A percentile compares a stretch with the other conserved stretches of the same genome.
Evolutionary conservation across 2,113 vertebrate species (phyloP).

Genomic region (Atrichornis clamosus): DNA sequence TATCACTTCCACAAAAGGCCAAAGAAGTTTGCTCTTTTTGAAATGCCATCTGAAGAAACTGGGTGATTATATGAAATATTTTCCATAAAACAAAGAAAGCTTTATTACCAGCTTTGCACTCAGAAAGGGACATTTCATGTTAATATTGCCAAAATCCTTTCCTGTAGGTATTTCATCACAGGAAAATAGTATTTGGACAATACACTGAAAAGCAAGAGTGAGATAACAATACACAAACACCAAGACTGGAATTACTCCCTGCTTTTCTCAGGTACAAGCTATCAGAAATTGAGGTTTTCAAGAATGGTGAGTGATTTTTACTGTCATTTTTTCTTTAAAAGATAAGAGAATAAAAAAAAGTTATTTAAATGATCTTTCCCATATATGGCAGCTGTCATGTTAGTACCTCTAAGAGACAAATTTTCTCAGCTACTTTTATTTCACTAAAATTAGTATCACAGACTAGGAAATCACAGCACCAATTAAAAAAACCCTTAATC

Average conservation of each 20-base stretch:
- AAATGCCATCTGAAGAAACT: slow-evolving; percentile 57
- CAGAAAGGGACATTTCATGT: slow-evolving; percentile 21
- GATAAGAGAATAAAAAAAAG: background rate
- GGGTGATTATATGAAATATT: slow-evolving; percentile 41
- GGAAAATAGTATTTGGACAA: slow-evolving; percentile 35
- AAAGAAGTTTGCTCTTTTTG: slow-evolving; percentile 7
- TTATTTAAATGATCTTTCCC: background rate
- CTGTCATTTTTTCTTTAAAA: background rate
- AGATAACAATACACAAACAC: background rate
- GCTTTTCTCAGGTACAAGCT: background rate
- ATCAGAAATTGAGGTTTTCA: slow-evolving; percentile 23
- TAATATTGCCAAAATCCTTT: slow-evolving; percentile 50
- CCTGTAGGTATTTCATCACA: slow-evolving; percentile 5
- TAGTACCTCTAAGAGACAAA: background rate
- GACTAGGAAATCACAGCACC: background rate
- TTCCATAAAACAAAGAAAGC: slow-evolving; percentile 32
- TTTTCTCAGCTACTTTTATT: background rate
- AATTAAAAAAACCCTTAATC: background rate
- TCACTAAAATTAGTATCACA: background rate
- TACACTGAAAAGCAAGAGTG: background rate
- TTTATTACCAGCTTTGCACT: slow-evolving; percentile 37
- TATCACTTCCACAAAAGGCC: background rate
- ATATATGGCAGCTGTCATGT: background rate
- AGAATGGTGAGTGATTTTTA: background rate
- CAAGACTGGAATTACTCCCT: background rate